These are phyloP conservation scores for Boloria selene DNA, from an alignment of 2,888 invertebrate species.

Conservation along the genomic window DNA sequence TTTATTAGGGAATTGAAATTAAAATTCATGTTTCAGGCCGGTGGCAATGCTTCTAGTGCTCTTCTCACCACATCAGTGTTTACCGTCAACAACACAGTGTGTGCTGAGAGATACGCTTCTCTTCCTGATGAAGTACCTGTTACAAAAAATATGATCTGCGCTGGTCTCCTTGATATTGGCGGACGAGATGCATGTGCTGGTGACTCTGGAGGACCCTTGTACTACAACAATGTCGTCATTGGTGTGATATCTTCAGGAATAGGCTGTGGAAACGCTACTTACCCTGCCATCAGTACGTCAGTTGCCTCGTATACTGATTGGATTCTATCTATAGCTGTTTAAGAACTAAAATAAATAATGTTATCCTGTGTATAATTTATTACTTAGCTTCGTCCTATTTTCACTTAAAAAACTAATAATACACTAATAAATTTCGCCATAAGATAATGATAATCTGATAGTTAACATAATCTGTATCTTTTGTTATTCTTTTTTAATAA, in stretches of 20 bases:
- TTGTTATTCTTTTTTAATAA: too few relatives aligned
- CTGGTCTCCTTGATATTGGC: constrained; percentile 54
- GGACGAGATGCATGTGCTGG: constrained; percentile 65
- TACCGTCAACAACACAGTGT: constrained; percentile 52
- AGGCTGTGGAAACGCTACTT: constrained; percentile 67
- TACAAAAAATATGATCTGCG: constrained; percentile 67
- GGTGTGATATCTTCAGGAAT: constrained; percentile 77
- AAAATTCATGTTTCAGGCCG: constrained; percentile 40
- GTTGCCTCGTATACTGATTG: constrained; percentile 59
- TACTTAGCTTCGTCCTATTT: too few relatives aligned
- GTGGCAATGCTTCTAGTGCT: constrained; percentile 42
- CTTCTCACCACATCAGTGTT: constrained; percentile 52
- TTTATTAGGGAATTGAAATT: too few relatives aligned
- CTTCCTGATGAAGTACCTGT: constrained; percentile 35
- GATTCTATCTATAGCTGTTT: constrained; percentile 46
- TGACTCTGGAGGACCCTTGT: constrained; percentile 78
- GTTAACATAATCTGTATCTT: too few relatives aligned
- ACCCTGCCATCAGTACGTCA: constrained; percentile 73
- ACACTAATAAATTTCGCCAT: too few relatives aligned
- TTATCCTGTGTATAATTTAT: constrained; percentile 29
- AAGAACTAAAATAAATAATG: neutral
- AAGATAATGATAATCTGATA: too few relatives aligned
- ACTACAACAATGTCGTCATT: constrained; percentile 57
- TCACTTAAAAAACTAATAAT: too few relatives aligned
- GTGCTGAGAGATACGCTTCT: constrained; percentile 49